phyloP scores from a whole-genome alignment of 2,888 invertebrate genomes.

The Latrodectus hesperus region DNA sequence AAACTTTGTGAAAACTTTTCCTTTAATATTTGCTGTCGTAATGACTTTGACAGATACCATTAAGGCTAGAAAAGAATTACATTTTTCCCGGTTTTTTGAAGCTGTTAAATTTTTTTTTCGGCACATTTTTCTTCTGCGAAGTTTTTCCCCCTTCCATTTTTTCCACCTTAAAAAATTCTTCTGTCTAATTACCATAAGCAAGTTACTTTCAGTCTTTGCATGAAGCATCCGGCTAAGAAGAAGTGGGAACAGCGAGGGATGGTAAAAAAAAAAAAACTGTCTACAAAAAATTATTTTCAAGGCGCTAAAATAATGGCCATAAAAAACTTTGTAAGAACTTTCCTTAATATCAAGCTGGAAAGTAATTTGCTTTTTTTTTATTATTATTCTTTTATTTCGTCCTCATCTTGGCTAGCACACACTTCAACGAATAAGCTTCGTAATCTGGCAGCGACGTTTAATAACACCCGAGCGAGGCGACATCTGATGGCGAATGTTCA shows the following conservation, averaged over 20 bases:
- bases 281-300: conserved; percentile 56
- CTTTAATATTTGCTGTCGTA: conserved; percentile 68
- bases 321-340: conserved; percentile 68
- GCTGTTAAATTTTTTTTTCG: conserved; percentile 52
- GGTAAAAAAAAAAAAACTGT: conserved; percentile 23
- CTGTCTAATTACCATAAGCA: conserved; percentile 69
- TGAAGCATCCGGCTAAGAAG: conserved; percentile 41
- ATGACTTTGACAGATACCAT: conserved; percentile 69
- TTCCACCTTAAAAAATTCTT: conserved; percentile 56
- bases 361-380: conserved; percentile 51
- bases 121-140: conserved; percentile 11
- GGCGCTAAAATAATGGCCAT: conserved; percentile 68
- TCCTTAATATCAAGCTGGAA: conserved; percentile 63
- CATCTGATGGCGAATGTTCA: conserved; percentile 66
- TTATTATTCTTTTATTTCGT: conserved; percentile 32
- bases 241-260: not conserved
- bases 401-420: conserved; percentile 17
- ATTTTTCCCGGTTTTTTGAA: conserved; percentile 56
- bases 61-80: conserved; percentile 58
- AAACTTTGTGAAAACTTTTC: conserved; percentile 68
- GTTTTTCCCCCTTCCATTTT: conserved; percentile 18
- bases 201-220: conserved; percentile 62
- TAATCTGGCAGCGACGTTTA: conserved; percentile 67
- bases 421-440: conserved; percentile 65
- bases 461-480: conserved; percentile 65